Conservation (phyloP, 2,888 invertebrate species). For the Polyommatus iphigenia region DNA sequence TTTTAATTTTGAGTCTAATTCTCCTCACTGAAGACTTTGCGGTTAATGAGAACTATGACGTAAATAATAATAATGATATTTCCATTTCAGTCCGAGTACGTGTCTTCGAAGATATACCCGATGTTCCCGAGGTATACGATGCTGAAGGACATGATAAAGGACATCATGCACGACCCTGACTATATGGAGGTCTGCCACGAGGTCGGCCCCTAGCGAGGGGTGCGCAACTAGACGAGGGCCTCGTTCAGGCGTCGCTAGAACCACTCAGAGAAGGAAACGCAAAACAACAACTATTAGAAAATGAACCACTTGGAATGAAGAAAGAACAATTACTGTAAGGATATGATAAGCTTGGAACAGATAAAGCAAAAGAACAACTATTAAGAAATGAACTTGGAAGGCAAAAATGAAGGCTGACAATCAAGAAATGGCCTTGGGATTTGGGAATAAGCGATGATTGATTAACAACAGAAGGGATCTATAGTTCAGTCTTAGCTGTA, state of each 20-base stretch:
- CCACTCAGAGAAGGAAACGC: slow-evolving; percentile 33
- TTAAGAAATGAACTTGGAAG: not conserved
- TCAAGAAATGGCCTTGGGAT: not conserved
- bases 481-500: slow-evolving; percentile 4
- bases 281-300: slow-evolving; percentile 5
- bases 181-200: slow-evolving; percentile 98
- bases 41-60: not conserved
- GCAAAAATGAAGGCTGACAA: not conserved
- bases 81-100: slow-evolving; percentile 88
- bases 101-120: slow-evolving; percentile 94
- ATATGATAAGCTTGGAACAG: slow-evolving; percentile 26
- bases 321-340: no score
- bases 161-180: slow-evolving; percentile 96
- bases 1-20: no score
- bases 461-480: not conserved
- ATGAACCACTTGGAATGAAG: not conserved
- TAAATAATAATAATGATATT: not conserved
- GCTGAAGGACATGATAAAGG: slow-evolving; percentile 98
- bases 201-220: slow-evolving; percentile 86
- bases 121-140: slow-evolving; percentile 96
- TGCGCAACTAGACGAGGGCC: slow-evolving; percentile 77
- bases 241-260: slow-evolving; percentile 71
- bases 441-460: not conserved
- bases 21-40: no score
- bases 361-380: slow-evolving; percentile 17